Percentiles rank a stretch among this genome's conserved stretches.
phyloP scores from a whole-genome alignment of 1,140 invertebrate genomes.

The Linepithema humile region DNA sequence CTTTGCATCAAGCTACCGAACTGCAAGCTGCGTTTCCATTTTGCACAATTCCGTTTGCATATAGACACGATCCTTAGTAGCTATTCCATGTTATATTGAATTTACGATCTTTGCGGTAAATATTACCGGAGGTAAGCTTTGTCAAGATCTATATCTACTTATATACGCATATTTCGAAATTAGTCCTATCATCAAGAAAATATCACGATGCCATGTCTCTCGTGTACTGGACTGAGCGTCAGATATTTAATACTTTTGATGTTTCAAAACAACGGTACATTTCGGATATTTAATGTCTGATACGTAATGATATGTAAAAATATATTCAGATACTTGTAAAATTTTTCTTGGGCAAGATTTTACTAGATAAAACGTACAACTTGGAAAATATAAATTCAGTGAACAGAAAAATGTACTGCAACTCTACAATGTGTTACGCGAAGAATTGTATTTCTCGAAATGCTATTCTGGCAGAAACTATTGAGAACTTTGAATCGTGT shows the following conservation, averaged over 20 bases:
- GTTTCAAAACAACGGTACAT: not conserved
- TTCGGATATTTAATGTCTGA: not conserved
- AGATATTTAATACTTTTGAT: too few relatives aligned
- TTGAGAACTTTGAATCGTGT: slow-evolving; percentile 41
- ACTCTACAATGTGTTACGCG: not conserved
- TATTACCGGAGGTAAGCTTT: slow-evolving; percentile 49
- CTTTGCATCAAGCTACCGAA: slow-evolving; percentile 67
- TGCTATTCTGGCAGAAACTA: slow-evolving; percentile 18
- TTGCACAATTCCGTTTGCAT: slow-evolving; percentile 69
- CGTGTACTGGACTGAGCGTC: too few relatives aligned
- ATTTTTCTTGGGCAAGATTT: not conserved
- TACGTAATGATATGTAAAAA: not conserved
- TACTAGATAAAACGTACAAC: not conserved
- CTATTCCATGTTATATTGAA: slow-evolving; percentile 59
- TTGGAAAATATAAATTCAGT: slow-evolving; percentile 14
- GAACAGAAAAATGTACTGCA: not conserved
- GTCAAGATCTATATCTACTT: slow-evolving; percentile 44
- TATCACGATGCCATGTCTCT: too few relatives aligned
- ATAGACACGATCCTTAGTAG: slow-evolving; percentile 71
- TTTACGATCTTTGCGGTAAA: slow-evolving; percentile 63
- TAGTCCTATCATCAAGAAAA: slow-evolving; percentile 1
- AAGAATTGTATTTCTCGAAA: slow-evolving; percentile 38
- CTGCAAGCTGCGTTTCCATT: slow-evolving; percentile 70
- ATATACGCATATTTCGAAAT: slow-evolving; percentile 27
- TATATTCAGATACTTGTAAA: slow-evolving; percentile 2